Base-by-base conservation (phyloP, 2,113 vertebrate genomes). In the Pteropus alecto region DNA sequence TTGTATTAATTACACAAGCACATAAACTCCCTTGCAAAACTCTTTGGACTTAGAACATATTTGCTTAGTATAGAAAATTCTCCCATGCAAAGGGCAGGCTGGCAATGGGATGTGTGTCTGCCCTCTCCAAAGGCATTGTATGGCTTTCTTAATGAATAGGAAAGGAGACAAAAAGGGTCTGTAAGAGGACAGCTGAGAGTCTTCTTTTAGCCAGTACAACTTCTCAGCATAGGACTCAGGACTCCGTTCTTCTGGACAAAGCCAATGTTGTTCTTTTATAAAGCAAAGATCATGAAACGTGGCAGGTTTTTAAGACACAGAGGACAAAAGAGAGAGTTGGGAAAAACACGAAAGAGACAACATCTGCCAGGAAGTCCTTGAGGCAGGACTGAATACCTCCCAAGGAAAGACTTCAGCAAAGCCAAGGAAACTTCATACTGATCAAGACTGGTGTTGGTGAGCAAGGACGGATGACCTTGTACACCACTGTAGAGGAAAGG, bases 241-340 rank as follows among this genome's bases (percentile, higher is more conserved):
- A 94, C 28, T 87, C 70, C 94, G 77, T 86, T 95, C 63, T 93
- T 92, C 73, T 21, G 67, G n/a, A 92, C 24, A 87, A 87, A 93
- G 77, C 43, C 73, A 96, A 46, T 85, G 87, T 38, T 94, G 28
- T 82, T 96, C 54, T 93, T 96, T 94, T 94, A 93, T 89, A 96
- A 93, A 96, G 94, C 77, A 90, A 70, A 81, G 61, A 82, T 90
- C 87, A 89, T 30, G 60, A 87, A 83, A 94, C 10, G n/a, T 84
- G 38, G 35, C 24, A 96, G 87, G 61, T 87, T 87, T 95, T 96
- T 70, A 86, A 83, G 68, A 93, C 61, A 82, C 51, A 93, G 9
- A 82, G 41, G 77, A 93, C 26, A 81, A 67, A 89, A 61, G 78
- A 87, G 74, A 89, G 24, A 51, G n/a, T 33, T 76, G 68, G 65